Evolutionary conservation across 64 coral and sea anemone species (phyloP), one percentile per base, ranked within the genome.

Genomic region (Dendronephthya gigantea): DNA sequence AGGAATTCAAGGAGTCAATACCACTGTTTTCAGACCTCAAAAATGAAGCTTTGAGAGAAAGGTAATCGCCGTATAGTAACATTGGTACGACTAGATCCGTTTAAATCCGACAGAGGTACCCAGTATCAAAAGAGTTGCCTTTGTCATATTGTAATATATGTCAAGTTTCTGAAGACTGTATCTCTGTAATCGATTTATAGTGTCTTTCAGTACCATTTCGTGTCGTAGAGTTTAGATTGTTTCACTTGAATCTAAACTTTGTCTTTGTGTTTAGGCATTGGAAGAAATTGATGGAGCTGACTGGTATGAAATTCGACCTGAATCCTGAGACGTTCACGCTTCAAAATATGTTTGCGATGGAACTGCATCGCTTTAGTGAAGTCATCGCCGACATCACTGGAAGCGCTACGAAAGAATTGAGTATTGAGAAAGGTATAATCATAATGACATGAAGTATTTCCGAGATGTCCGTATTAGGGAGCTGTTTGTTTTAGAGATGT

Each of bases 231-330:
- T n/a, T n/a, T n/a, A n/a, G n/a, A 45, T 45, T 4, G 4, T 45
- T 45, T 11, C 41, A 45, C 41, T 45, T 11, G 11, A 45, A 45
- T 11, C 11, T 4, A 62, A 62, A 62, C 25, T 62, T 62, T 62
- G 10, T 27, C 7, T 62, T 62, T 62, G 25, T 49, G 59, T 62
- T 62, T 48, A 96, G 94, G 22, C 94, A 96, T 37, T 97, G 94
- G 94, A 97, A 97, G 84, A 98, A 98, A 58, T 74, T 98, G 6
- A 98, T 98, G 95, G 95, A 98, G 82, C 89, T 98, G 95, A 98
- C 95, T 0, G 95, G 95, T 16, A 98, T 98, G 95, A 93, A 98
- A 82, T 98, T 98, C 56, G 95, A 98, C 55, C 88, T 98, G 22
- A 98, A 98, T 33, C 95, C 95, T 0, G 95, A 98, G 36, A 91